Conservation (phyloP, 2,797 vertebrate genomes). For the Acanthiza pusilla region DNA sequence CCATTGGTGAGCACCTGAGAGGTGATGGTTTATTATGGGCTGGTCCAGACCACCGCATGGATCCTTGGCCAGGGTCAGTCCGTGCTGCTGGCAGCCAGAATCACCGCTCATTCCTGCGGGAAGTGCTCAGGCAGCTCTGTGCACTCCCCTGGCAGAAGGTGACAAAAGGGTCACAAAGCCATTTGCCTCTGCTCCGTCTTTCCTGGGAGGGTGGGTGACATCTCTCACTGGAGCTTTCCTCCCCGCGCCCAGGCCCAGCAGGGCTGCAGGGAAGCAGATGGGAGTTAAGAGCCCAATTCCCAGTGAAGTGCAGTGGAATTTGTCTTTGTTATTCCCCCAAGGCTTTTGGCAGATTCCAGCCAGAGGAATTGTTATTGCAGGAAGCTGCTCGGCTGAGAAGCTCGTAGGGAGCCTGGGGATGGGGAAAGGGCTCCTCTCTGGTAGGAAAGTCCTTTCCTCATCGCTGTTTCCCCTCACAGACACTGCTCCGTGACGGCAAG, state of each 20-base stretch:
- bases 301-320: neutral
- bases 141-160: neutral
- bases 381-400: neutral
- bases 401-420: accelerated
- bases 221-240: neutral
- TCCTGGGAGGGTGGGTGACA: accelerated
- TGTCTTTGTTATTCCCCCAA: neutral
- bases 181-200: neutral
- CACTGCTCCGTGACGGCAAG: constrained; percentile 87
- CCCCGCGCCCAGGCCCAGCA: neutral
- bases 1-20: neutral
- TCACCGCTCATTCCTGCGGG: accelerated
- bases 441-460: neutral
- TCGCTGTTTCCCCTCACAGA: constrained; percentile 68
- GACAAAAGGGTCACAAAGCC: neutral
- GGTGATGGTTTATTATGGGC: neutral
- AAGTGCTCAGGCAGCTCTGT: neutral
- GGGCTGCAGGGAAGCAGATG: neutral
- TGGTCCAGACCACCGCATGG: neutral
- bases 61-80: neutral
- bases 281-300: neutral
- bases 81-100: accelerated
- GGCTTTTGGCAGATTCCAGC: neutral
- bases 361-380: neutral
- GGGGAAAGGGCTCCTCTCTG: neutral